These are phyloP conservation scores for Hippocampus comes DNA, from an alignment of 2,113 vertebrate genomes.

Conservation along the genomic window DNA sequence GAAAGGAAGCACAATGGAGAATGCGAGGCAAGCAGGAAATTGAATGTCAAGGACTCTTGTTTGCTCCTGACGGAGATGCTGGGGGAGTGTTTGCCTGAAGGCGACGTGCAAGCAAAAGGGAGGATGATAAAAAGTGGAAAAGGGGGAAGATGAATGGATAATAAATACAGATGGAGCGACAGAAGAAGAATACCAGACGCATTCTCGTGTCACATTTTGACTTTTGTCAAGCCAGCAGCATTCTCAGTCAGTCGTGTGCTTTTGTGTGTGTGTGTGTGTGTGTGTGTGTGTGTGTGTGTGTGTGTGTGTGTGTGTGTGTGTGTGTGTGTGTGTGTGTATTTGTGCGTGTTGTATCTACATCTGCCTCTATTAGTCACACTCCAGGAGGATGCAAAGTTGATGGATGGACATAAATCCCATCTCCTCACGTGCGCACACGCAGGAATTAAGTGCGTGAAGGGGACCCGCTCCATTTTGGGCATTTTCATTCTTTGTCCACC, in stretches of 20 bases:
- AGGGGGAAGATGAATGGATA: slow-evolving; percentile 20
- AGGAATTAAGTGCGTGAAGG: neutral
- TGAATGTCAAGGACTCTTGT: slow-evolving; percentile 78
- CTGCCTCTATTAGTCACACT: slow-evolving; percentile 58
- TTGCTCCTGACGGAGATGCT: slow-evolving; percentile 74
- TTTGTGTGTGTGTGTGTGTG: slow-evolving; percentile 11
- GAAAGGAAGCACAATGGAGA: slow-evolving; percentile 60
- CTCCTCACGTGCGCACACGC: slow-evolving; percentile 19
- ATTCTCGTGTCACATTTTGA: slow-evolving; percentile 38
- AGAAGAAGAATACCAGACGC: slow-evolving; percentile 37
- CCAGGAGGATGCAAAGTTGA: slow-evolving; percentile 32
- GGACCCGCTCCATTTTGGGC: slow-evolving; percentile 33
- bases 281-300: slow-evolving; percentile 17
- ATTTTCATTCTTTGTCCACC: slow-evolving; percentile 55
- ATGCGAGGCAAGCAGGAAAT: slow-evolving; percentile 74
- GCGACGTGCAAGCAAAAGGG: slow-evolving; percentile 25
- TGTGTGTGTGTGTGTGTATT: slow-evolving; percentile 19
- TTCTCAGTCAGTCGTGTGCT: slow-evolving; percentile 12
- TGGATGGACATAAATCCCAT: slow-evolving; percentile 38
- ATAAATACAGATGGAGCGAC: slow-evolving; percentile 44
- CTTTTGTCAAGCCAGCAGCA: slow-evolving; percentile 31
- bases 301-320: slow-evolving; percentile 8
- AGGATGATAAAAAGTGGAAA: slow-evolving; percentile 48
- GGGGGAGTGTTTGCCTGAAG: slow-evolving; percentile 64
- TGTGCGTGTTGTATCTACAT: slow-evolving; percentile 30